A percentile compares a stretch with the other conserved stretches of the same genome.
Evolutionary conservation across 2,113 vertebrate genomes (phyloP).

Genomic region (Poecilia latipinna): DNA sequence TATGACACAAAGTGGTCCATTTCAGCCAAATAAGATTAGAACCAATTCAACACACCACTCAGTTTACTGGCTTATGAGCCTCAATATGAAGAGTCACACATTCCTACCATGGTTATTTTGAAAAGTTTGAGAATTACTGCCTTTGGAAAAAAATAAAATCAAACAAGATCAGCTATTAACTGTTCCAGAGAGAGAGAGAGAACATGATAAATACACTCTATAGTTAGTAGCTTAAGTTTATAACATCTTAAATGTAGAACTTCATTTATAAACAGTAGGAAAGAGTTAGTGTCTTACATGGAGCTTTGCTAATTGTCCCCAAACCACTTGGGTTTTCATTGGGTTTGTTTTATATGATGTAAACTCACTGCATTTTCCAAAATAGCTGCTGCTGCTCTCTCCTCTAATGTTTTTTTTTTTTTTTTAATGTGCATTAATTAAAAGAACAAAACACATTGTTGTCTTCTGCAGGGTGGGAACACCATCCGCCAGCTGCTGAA

Average conservation of each 20-base stretch:
- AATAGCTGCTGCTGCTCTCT: background rate
- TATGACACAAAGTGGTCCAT: no score
- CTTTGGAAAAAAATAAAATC: background rate
- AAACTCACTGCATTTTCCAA: background rate
- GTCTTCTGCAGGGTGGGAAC: conserved; percentile 85
- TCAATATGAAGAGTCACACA: no score
- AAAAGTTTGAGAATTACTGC: no score
- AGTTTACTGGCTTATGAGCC: no score
- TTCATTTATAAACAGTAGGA: conserved; percentile 55
- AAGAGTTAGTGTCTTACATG: conserved; percentile 48
- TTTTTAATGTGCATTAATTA: background rate
- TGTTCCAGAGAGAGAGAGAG: background rate
- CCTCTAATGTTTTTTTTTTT: background rate
- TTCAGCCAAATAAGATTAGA: no score
- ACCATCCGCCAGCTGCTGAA: conserved; percentile 87
- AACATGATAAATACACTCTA: background rate
- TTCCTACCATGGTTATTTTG: no score
- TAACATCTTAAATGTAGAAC: conserved; percentile 21
- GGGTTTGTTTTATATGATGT: background rate
- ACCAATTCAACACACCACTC: no score
- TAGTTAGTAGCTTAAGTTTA: conserved; percentile 6
- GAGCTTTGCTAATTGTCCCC: background rate
- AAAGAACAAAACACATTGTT: conserved; percentile 10
- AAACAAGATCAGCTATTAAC: background rate
- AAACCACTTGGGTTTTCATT: no score